These are phyloP conservation scores for Thyatira batis DNA, from an alignment of 2,888 invertebrate genomes.

Conservation along the genomic window DNA sequence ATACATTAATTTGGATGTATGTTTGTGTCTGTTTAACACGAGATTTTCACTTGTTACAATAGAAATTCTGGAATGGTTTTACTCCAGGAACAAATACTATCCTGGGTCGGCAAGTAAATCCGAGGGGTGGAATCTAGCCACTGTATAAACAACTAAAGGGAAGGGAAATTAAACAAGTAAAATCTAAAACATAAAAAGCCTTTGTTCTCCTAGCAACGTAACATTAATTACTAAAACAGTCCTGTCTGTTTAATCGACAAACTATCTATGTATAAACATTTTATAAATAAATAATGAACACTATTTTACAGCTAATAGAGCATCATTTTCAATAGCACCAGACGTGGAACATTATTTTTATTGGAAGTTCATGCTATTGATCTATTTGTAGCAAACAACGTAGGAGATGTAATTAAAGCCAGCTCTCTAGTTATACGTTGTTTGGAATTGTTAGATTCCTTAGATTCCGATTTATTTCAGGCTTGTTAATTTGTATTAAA, in stretches of 20 bases:
- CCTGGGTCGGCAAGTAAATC: too few species aligned
- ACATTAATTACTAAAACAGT: conserved; percentile 45
- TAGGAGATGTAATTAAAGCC: conserved; percentile 41
- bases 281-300: not conserved
- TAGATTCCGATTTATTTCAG: conserved; percentile 7
- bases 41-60: too few species aligned
- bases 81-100: too few species aligned
- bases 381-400: conserved; percentile 51
- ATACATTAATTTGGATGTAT: too few species aligned
- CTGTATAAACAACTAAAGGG: too few species aligned
- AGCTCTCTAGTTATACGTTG: conserved; percentile 16
- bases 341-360: conserved; percentile 24
- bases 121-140: too few species aligned
- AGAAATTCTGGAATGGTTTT: too few species aligned
- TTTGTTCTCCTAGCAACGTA: conserved; percentile 33
- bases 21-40: too few species aligned
- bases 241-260: conserved; percentile 20
- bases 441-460: conserved; percentile 26
- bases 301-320: not conserved
- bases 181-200: conserved; percentile 19
- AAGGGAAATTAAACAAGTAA: too few species aligned
- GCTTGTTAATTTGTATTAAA: not conserved
- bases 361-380: conserved; percentile 38
- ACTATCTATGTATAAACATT: conserved; percentile 2
- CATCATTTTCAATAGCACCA: not conserved